These are phyloP conservation scores for Pao palembangensis DNA, from an alignment of 2,113 vertebrate species.

Conservation along the genomic window DNA sequence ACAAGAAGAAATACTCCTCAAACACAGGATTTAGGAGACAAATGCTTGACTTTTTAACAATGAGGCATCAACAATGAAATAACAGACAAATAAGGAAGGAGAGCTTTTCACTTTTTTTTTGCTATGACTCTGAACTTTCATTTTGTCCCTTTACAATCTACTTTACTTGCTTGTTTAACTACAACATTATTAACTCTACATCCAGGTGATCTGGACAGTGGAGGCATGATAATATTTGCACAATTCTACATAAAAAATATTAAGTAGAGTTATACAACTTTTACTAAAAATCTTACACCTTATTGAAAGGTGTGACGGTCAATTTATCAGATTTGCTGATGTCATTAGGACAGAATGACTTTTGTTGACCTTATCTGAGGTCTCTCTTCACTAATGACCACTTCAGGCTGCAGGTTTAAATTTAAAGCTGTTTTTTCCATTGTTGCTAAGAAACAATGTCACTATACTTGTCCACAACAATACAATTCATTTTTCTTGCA, in stretches of 20 bases:
- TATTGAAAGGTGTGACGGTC: constrained; percentile 3
- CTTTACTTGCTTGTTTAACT: not conserved
- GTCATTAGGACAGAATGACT: constrained; percentile 15
- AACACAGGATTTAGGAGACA: constrained; percentile 11
- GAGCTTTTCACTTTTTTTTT: constrained; percentile 26
- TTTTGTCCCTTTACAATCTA: no score
- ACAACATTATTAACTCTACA: not conserved
- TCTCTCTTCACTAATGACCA: constrained; percentile 26
- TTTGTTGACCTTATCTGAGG: constrained; percentile 16
- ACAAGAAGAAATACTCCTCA: not conserved
- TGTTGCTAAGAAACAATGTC: constrained; percentile 17
- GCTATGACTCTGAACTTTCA: no score
- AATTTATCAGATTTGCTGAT: constrained; percentile 24
- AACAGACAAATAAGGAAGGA: constrained; percentile 24
- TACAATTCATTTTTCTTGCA: constrained; percentile 20
- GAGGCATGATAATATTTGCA: not conserved
- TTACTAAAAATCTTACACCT: no score
- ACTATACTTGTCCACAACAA: constrained; percentile 7
- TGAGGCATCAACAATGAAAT: constrained; percentile 30
- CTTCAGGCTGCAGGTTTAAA: constrained; percentile 18
- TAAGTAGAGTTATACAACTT: no score
- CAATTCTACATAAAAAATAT: no score
- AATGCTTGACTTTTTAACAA: constrained; percentile 10
- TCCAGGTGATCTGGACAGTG: not conserved
- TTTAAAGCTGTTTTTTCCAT: constrained; percentile 25